Percentiles rank a stretch among this genome's conserved stretches.
These are phyloP conservation scores for Drosophila ficusphila DNA, from an alignment of 1,140 invertebrate species.

Conservation along the genomic window DNA sequence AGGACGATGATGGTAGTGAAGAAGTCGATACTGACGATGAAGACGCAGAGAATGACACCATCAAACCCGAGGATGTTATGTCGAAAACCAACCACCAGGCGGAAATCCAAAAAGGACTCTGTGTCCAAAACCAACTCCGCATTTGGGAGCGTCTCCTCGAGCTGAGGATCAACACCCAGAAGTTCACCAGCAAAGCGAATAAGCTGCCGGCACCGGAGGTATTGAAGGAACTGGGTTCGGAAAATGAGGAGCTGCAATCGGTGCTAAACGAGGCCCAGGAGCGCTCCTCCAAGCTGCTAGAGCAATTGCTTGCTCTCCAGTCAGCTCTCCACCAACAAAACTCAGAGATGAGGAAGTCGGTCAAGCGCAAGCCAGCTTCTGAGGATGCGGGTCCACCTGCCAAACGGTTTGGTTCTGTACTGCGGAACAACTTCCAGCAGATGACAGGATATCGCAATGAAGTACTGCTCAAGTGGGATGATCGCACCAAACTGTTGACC, in stretches of 20 bases:
- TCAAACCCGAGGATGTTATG: constrained; percentile 61
- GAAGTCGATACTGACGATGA: constrained; percentile 53
- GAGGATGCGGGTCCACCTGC: constrained; percentile 71
- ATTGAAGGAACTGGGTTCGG: constrained; percentile 85
- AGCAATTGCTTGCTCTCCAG: constrained; percentile 88
- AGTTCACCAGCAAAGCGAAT: constrained; percentile 90
- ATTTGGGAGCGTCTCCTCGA: constrained; percentile 94
- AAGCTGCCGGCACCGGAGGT: constrained; percentile 89
- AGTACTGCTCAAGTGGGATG: constrained; percentile 96
- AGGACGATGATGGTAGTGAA: constrained; percentile 46
- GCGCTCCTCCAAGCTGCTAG: constrained; percentile 86
- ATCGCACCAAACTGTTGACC: constrained; percentile 91
- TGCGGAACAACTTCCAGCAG: constrained; percentile 87
- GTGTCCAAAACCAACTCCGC: constrained; percentile 90
- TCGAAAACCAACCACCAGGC: constrained; percentile 82
- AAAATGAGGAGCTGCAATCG: constrained; percentile 85
- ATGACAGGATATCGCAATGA: constrained; percentile 90
- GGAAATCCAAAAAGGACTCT: constrained; percentile 90
- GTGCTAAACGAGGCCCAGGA: constrained; percentile 85
- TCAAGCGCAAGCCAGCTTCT: constrained; percentile 83
- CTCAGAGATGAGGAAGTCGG: constrained; percentile 62
- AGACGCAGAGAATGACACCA: constrained; percentile 71
- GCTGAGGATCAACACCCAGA: constrained; percentile 93
- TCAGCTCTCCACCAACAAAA: constrained; percentile 65
- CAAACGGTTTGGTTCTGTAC: constrained; percentile 87